A percentile compares a stretch with the other conserved stretches of the same genome.
These are phyloP conservation scores for Cettia cetti DNA, from an alignment of 2,113 vertebrate genomes.

Conservation along the genomic window DNA sequence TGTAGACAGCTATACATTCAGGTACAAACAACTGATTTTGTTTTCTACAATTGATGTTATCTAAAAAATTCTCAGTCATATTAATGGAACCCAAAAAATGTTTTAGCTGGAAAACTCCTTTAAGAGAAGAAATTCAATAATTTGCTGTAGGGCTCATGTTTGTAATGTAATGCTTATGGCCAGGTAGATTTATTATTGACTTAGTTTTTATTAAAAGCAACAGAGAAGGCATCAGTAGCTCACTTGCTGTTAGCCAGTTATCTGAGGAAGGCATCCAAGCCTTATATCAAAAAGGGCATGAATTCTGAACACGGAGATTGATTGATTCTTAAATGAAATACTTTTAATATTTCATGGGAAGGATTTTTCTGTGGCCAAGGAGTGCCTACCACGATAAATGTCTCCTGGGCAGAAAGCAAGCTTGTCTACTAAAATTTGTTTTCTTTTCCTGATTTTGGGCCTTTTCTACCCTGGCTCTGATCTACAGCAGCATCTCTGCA, in stretches of 20 bases:
- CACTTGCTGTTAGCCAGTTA: not conserved
- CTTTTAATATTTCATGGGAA: not conserved
- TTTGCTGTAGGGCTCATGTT: not conserved
- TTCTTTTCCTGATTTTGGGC: not conserved
- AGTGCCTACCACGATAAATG: not conserved
- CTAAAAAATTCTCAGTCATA: not conserved
- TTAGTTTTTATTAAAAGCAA: not conserved
- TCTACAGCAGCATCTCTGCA: not conserved
- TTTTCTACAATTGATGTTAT: not conserved
- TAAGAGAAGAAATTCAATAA: not conserved
- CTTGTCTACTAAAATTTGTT: not conserved
- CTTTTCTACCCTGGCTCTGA: not conserved
- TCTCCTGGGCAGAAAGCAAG: not conserved
- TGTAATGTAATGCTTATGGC: not conserved
- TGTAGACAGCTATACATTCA: not conserved
- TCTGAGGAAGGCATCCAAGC: not conserved
- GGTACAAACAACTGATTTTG: not conserved
- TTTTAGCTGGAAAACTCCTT: not conserved
- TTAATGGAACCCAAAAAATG: not conserved
- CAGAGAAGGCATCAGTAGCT: not conserved
- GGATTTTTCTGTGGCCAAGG: not conserved
- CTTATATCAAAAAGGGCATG: not conserved
- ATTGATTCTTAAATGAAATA: not conserved
- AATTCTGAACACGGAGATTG: not conserved
- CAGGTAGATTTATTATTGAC: slow-evolving; percentile 4